phyloP scores from a whole-genome alignment of 2,113 vertebrate species.

The Mustela nigripes region DNA sequence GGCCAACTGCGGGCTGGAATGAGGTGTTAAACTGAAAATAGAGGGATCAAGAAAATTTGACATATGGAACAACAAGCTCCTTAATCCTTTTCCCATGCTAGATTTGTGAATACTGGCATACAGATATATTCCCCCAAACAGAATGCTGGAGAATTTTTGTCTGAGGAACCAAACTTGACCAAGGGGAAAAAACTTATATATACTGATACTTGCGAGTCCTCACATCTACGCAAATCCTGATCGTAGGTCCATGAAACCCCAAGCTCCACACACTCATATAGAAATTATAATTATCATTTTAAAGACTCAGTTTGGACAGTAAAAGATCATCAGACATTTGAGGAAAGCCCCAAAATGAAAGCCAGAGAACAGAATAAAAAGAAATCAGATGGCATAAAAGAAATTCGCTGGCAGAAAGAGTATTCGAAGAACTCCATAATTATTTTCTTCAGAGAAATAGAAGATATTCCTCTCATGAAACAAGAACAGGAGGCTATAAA shows the following conservation, averaged over 20 bases:
- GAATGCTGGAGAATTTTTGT: neutral
- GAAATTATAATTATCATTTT: neutral
- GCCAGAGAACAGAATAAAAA: neutral
- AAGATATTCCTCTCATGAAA: neutral
- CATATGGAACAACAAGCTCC: neutral
- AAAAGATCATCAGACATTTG: constrained; percentile 18
- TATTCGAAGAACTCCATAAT: neutral
- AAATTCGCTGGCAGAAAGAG: neutral
- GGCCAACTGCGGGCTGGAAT: neutral
- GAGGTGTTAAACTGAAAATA: neutral
- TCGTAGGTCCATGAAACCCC: neutral
- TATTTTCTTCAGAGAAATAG: constrained; percentile 46
- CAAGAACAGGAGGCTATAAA: neutral
- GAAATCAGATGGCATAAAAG: neutral
- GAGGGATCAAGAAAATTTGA: neutral
- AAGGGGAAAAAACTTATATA: neutral
- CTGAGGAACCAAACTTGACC: neutral
- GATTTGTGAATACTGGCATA: neutral
- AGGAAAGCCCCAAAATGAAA: neutral
- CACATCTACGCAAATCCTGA: neutral
- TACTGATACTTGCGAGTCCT: neutral
- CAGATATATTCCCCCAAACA: neutral
- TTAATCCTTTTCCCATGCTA: neutral
- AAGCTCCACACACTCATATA: neutral
- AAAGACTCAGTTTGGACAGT: neutral